A percentile compares a stretch with the other conserved stretches of the same genome.
Evolutionary conservation across 2,797 vertebrate species (phyloP).

Genomic region (Sebastes oblongus): DNA sequence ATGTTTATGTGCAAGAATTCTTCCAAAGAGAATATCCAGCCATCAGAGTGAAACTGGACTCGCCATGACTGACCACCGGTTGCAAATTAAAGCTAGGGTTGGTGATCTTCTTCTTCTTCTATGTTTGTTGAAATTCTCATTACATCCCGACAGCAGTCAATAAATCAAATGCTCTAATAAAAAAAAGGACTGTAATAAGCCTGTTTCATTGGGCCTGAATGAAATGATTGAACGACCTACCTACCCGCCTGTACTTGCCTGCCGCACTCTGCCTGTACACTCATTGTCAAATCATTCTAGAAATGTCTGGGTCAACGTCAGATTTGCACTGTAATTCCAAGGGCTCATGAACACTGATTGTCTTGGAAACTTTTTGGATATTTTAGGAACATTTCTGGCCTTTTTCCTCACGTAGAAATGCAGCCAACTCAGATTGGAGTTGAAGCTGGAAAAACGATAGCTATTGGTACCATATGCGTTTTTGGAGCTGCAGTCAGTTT

Average conservation of each 20-base stretch:
- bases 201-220: too few species aligned
- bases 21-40: constrained; percentile 5
- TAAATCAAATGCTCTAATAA: too few species aligned
- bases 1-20: not conserved
- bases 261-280: too few species aligned
- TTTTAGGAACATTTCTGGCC: constrained; percentile 31
- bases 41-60: not conserved
- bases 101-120: too few species aligned
- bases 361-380: constrained; percentile 49
- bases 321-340: constrained; percentile 5
- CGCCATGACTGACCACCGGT: too few species aligned
- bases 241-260: too few species aligned
- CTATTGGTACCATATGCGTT: constrained; percentile 44
- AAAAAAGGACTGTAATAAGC: too few species aligned
- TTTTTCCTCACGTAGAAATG: constrained; percentile 4
- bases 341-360: constrained; percentile 1
- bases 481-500: constrained; percentile 17
- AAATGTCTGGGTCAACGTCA: constrained; percentile 8
- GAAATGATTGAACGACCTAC: too few species aligned
- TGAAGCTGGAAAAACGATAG: constrained; percentile 26
- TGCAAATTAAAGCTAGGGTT: not conserved
- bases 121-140: too few species aligned
- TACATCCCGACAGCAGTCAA: too few species aligned
- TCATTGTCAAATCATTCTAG: constrained; percentile 8
- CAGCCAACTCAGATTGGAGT: constrained; percentile 43